These are phyloP conservation scores for Synchiropus splendidus DNA, from an alignment of 2,113 vertebrate species.

Conservation along the genomic window DNA sequence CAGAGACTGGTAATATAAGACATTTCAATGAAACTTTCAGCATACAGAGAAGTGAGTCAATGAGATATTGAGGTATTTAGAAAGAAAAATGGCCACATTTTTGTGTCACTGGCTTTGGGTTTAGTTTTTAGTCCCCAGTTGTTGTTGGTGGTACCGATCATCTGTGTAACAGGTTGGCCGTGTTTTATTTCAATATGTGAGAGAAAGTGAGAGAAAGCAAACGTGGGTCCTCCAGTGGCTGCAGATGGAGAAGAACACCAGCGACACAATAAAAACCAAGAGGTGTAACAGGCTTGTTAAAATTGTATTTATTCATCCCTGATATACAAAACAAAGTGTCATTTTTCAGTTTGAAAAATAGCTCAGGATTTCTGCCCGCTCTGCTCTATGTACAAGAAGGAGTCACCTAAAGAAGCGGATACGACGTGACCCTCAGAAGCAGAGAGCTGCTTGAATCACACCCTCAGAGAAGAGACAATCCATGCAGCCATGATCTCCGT, in stretches of 20 bases:
- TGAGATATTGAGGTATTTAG: too few species aligned
- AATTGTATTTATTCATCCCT: constrained; percentile 66
- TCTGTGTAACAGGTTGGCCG: too few species aligned
- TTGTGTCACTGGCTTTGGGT: too few species aligned
- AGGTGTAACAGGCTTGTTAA: constrained; percentile 51
- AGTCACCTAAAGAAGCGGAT: constrained; percentile 19
- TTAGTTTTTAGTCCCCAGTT: too few species aligned
- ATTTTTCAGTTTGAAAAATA: constrained; percentile 53
- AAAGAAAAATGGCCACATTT: too few species aligned
- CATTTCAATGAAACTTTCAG: too few species aligned
- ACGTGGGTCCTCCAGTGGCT: too few species aligned
- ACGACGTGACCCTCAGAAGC: constrained; percentile 5
- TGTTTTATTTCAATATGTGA: too few species aligned
- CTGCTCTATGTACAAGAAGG: constrained; percentile 18
- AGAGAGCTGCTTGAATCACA: constrained; percentile 1
- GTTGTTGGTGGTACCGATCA: too few species aligned
- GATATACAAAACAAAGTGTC: constrained; percentile 61
- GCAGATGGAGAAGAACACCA: not conserved
- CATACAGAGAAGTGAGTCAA: too few species aligned
- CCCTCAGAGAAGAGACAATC: constrained; percentile 3
- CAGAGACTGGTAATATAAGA: too few species aligned
- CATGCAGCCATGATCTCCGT: not conserved
- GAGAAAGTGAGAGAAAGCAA: too few species aligned
- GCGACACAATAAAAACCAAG: not conserved
- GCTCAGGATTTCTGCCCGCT: constrained; percentile 28